Evolutionary conservation across 1,140 invertebrate species (phyloP), one percentile per base, ranked within the genome.

Genomic region (Mizuhopecten yessoensis): DNA sequence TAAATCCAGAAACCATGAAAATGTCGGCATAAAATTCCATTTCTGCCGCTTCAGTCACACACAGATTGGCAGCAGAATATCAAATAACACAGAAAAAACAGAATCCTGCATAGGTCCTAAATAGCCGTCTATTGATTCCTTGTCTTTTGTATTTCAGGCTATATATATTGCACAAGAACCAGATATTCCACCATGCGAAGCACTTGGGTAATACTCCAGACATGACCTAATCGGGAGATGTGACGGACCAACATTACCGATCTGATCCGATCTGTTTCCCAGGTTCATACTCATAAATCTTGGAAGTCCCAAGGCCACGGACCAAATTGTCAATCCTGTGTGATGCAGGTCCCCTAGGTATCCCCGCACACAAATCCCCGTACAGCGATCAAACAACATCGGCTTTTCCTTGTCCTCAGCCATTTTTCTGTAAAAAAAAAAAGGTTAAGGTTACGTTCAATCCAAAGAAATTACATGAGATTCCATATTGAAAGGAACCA

Each of bases 1-100:
- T 23, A 7, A 57, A 57, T 57, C 45, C 17, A 20, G 45, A 57
- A 57, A 11, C 57, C 57, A 29, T 2, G 57, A n/a, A 75, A 75
- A 75, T 75, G 57, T 29, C 29, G 5, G 57, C 57, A 75, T 75
- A 75, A 75, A 75, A 75, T 75, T 75, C 5, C 57, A 29, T n/a
- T 75, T 29, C 57, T 29, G 23, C 11, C 11, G 57, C 15, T n/a
- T 75, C 57, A 75, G n/a, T 75, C 17, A 75, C 57, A 5, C 57
- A 75, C n/a, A 75, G 57, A 75, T 75, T 75, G 57, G 57, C 57
- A 75, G 23, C 57, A 29, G 57, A 75, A 75, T 75, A n/a, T 75
- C 57, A 75, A 17, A n/a, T 75, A 75, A 75, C 57, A 75, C 20
- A 75, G 57, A 75, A 75, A 75, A 75, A 75, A 75, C 57, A 29